A percentile compares a stretch with the other conserved stretches of the same genome.
These are phyloP conservation scores for Mesorhabditis sp. DNA, from an alignment of 2,888 invertebrate genomes.

Conservation along the genomic window DNA sequence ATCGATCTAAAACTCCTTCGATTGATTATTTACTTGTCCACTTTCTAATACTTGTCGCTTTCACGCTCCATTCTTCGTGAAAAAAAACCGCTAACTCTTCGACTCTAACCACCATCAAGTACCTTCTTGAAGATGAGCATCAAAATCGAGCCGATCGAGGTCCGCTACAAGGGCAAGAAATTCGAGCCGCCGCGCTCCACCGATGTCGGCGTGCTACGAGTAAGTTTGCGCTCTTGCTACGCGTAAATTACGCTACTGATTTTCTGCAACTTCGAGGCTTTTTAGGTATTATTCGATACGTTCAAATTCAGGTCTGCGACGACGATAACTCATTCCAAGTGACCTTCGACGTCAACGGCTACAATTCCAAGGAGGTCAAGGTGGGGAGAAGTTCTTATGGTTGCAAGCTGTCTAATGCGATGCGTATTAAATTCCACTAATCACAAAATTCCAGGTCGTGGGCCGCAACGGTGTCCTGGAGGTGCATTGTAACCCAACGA, in stretches of 20 bases:
- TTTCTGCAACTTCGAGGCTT: no score
- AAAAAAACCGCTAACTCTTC: background rate
- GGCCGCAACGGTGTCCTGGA: background rate
- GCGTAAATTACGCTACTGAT: no score
- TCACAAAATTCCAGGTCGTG: background rate
- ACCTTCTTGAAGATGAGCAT: background rate
- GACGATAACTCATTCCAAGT: slow-evolving; percentile 4
- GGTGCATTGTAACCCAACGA: slow-evolving; percentile 2
- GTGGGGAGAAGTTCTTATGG: background rate
- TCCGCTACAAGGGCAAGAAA: background rate
- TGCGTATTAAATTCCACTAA: background rate
- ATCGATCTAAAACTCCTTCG: no score
- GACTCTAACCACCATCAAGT: background rate
- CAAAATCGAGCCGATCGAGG: slow-evolving; percentile 6
- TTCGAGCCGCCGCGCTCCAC: slow-evolving; percentile 1
- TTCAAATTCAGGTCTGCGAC: background rate
- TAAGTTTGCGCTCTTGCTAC: background rate
- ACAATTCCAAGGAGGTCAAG: background rate
- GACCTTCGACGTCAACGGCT: slow-evolving; percentile 1
- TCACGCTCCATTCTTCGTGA: no score
- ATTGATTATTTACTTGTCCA: no score
- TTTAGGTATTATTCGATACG: no score
- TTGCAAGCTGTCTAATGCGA: background rate
- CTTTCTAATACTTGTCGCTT: no score
- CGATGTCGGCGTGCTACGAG: slow-evolving; percentile 2